These are phyloP conservation scores for Troides aeacus DNA, from an alignment of 2,888 invertebrate genomes.

Conservation along the genomic window DNA sequence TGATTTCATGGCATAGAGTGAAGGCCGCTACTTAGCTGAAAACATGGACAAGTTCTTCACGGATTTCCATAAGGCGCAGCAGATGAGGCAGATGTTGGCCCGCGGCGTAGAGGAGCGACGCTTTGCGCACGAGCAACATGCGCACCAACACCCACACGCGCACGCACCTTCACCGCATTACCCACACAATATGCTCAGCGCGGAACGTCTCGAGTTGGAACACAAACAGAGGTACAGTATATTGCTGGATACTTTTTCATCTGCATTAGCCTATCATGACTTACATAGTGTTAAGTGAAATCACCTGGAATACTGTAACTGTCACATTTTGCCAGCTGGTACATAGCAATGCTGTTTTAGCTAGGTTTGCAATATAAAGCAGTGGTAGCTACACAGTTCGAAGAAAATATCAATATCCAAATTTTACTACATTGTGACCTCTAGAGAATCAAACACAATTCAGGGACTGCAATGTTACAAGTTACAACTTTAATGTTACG, in stretches of 20 bases:
- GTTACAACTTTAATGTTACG: no score
- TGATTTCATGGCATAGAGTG: constrained; percentile 46
- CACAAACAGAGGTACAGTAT: constrained; percentile 66
- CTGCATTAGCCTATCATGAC: no score
- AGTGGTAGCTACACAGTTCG: no score
- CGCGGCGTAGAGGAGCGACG: constrained; percentile 57
- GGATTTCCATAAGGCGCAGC: constrained; percentile 84
- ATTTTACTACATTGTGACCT: no score
- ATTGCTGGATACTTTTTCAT: no score
- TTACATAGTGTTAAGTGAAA: neutral
- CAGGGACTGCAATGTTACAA: no score
- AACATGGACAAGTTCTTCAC: constrained; percentile 86
- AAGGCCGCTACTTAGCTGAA: constrained; percentile 70
- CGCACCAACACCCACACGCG: constrained; percentile 41
- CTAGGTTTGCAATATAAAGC: no score
- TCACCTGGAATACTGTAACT: neutral
- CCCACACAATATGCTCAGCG: constrained; percentile 64
- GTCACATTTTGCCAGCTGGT: no score
- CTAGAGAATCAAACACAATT: no score
- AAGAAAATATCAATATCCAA: no score
- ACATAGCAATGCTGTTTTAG: no score
- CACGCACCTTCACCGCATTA: constrained; percentile 40
- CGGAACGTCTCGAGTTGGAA: constrained; percentile 64
- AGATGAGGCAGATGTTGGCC: constrained; percentile 60
- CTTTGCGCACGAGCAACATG: constrained; percentile 33